These are phyloP conservation scores for Dryomyza anilis DNA, from an alignment of 2,888 invertebrate species.

Conservation along the genomic window DNA sequence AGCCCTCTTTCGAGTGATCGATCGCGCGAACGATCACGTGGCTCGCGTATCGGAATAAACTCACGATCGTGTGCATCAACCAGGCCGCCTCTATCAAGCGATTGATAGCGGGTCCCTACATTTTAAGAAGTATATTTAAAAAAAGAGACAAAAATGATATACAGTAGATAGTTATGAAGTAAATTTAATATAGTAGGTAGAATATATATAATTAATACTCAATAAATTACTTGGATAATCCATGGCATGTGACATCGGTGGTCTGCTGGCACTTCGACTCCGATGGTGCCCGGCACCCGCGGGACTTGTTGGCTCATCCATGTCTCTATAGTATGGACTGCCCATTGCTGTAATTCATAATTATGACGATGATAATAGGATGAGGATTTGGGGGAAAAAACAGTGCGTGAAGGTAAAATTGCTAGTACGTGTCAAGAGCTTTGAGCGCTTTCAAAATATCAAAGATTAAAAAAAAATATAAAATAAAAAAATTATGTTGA, in stretches of 20 bases:
- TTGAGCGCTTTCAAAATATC: conserved; percentile 45
- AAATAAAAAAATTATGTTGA: conserved; percentile 24
- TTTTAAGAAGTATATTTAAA: too few species aligned
- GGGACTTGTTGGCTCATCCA: conserved; percentile 85
- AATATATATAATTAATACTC: too few species aligned
- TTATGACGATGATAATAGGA: conserved; percentile 64
- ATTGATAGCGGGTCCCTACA: conserved; percentile 66
- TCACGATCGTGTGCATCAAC: conserved; percentile 81
- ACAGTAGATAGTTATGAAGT: too few species aligned
- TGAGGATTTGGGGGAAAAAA: conserved; percentile 52
- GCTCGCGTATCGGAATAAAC: conserved; percentile 83
- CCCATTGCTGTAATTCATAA: conserved; percentile 63
- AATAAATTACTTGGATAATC: conserved; percentile 64
- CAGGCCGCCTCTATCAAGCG: conserved; percentile 73
- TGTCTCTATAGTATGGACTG: conserved; percentile 75
- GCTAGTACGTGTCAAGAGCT: conserved; percentile 50
- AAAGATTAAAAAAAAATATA: conserved; percentile 31
- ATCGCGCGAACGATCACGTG: conserved; percentile 72
- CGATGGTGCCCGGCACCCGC: conserved; percentile 83
- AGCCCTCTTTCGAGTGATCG: conserved; percentile 72
- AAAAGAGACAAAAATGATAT: too few species aligned
- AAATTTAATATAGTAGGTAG: too few species aligned
- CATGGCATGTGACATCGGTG: conserved; percentile 67
- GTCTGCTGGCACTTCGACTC: conserved; percentile 80
- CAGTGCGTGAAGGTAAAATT: conserved; percentile 50